These are phyloP conservation scores for Xyrichtys novacula DNA, from an alignment of 2,797 vertebrate genomes.

Conservation along the genomic window DNA sequence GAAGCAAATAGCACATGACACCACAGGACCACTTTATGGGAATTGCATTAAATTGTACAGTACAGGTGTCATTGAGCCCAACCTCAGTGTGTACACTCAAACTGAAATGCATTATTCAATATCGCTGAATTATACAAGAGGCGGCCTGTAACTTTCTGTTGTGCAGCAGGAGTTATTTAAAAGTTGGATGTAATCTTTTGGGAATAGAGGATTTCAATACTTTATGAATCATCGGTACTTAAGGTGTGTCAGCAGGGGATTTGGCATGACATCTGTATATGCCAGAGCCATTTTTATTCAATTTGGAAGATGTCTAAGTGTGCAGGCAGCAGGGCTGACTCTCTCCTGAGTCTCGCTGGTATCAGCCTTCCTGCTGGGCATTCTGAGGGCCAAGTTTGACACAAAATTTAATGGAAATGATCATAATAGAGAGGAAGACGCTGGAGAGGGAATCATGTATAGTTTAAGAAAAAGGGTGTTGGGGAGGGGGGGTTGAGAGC, in stretches of 20 bases:
- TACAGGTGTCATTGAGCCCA: constrained; percentile 4
- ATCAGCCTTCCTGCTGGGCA: constrained; percentile 41
- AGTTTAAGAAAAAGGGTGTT: constrained; percentile 53
- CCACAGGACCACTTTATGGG: background rate
- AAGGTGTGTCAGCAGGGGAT: background rate
- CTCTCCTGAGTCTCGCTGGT: constrained; percentile 34
- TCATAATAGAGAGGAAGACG: constrained; percentile 31
- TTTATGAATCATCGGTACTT: constrained; percentile 9
- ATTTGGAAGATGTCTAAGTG: constrained; percentile 3
- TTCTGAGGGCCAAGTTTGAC: constrained; percentile 43
- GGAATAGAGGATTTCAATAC: constrained; percentile 7
- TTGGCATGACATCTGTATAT: constrained; percentile 1
- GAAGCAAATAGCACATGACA: background rate
- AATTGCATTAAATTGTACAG: constrained; percentile 1
- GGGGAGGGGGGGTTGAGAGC: constrained; percentile 28
- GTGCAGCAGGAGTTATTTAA: background rate
- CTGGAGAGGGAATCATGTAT: constrained; percentile 40
- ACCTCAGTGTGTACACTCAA: background rate
- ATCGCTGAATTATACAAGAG: constrained; percentile 14
- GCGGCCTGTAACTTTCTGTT: constrained; percentile 15
- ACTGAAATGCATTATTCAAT: constrained; percentile 4
- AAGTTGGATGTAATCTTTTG: background rate
- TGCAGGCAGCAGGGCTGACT: constrained; percentile 28
- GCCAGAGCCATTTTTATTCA: constrained; percentile 13
- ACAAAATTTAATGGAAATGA: constrained; percentile 44